These are phyloP conservation scores for Gonatopus flavifemur DNA, from an alignment of 1,140 invertebrate genomes.

Conservation along the genomic window DNA sequence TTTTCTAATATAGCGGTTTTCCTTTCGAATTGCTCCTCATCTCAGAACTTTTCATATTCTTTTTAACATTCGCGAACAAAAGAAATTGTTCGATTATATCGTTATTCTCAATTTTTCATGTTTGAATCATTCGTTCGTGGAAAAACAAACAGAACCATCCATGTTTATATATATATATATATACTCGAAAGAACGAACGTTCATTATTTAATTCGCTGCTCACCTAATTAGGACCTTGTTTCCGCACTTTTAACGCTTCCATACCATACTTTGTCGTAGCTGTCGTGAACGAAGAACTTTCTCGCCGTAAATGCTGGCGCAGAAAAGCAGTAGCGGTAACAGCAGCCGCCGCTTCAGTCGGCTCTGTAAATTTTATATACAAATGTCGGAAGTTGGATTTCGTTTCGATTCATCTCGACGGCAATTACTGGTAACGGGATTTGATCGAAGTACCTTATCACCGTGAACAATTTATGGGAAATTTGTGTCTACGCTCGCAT, in stretches of 20 bases:
- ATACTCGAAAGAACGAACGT: constrained; percentile 30
- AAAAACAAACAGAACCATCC: constrained; percentile 1
- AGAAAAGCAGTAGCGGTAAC: not conserved
- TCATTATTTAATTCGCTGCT: too few species aligned
- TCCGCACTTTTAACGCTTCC: constrained; percentile 22
- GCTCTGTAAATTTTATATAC: constrained; percentile 36
- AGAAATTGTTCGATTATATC: too few species aligned
- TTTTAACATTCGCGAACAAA: too few species aligned
- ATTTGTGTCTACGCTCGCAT: constrained; percentile 18
- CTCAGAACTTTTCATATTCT: too few species aligned
- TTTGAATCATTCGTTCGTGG: too few species aligned
- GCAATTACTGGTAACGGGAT: constrained; percentile 34
- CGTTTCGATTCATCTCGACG: constrained; percentile 37
- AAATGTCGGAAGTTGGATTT: constrained; percentile 37
- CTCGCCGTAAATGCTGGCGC: constrained; percentile 34
- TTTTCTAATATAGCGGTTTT: too few species aligned
- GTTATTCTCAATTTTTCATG: too few species aligned
- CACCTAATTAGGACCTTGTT: constrained; percentile 32
- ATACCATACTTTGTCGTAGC: constrained; percentile 24
- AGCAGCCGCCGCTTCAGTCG: constrained; percentile 1
- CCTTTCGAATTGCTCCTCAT: too few species aligned
- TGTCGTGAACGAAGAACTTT: constrained; percentile 27
- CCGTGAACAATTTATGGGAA: constrained; percentile 28
- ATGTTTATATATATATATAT: constrained; percentile 1
- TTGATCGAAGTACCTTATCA: constrained; percentile 29